Evolutionary conservation across 1,140 invertebrate genomes (phyloP).

Genomic region (Archivesica marissinica): DNA sequence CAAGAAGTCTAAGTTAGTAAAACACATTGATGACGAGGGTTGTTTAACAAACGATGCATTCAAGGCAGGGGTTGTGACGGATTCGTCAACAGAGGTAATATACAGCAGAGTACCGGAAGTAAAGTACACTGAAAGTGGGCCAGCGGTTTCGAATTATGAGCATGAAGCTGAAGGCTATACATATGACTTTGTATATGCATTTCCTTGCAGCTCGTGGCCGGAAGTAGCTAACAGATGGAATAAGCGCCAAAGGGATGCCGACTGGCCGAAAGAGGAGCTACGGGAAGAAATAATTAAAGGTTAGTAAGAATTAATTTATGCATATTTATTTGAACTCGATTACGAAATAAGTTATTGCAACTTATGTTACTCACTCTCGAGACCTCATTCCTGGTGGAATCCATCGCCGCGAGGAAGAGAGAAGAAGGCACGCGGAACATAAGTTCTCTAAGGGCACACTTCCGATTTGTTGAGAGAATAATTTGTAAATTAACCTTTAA

Average conservation of each 20-base stretch:
- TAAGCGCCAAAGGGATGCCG: slow-evolving; percentile 7
- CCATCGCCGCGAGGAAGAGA: too few species aligned
- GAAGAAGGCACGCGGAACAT: too few species aligned
- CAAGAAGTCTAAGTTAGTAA: slow-evolving; percentile 3
- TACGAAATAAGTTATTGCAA: too few species aligned
- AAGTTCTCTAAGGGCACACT: too few species aligned
- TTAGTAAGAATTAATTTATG: too few species aligned
- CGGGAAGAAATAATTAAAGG: slow-evolving; percentile 45
- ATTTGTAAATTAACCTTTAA: too few species aligned
- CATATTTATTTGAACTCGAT: too few species aligned
- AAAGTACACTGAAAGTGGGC: slow-evolving; percentile 42
- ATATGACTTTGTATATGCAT: slow-evolving; percentile 63
- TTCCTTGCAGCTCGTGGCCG: slow-evolving; percentile 57
- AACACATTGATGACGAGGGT: slow-evolving; percentile 33
- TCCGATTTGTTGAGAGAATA: too few species aligned
- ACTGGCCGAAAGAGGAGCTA: slow-evolving; percentile 32
- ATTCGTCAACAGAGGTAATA: background rate
- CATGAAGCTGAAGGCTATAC: slow-evolving; percentile 41
- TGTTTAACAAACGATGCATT: slow-evolving; percentile 45
- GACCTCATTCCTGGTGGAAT: too few species aligned
- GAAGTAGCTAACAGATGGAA: slow-evolving; percentile 51
- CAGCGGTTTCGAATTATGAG: slow-evolving; percentile 37
- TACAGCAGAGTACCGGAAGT: slow-evolving; percentile 6
- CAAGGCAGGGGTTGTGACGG: background rate
- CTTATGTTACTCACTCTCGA: too few species aligned